These are phyloP conservation scores for Amphiura filiformis DNA, from an alignment of 35 echinoderm and acorn worm species.

Conservation along the genomic window DNA sequence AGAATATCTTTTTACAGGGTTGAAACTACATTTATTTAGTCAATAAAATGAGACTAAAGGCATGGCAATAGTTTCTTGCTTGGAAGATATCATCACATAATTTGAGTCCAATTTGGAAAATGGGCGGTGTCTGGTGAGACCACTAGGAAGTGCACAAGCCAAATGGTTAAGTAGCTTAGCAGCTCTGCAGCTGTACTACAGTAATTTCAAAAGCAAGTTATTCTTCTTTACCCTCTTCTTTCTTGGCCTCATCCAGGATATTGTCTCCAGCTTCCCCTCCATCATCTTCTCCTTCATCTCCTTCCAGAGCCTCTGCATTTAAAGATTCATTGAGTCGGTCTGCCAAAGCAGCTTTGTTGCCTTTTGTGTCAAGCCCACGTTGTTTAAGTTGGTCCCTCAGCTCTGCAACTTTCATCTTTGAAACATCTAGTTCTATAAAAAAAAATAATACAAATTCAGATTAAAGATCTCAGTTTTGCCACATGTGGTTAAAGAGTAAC, in stretches of 20 bases:
- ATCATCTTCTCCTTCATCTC: slow-evolving; percentile 42
- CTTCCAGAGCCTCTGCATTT: slow-evolving; percentile 34
- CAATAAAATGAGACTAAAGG: too few relatives aligned
- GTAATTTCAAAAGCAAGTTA: slow-evolving; percentile 1
- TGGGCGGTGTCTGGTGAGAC: too few relatives aligned
- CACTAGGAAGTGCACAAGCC: too few relatives aligned
- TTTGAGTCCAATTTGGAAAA: too few relatives aligned
- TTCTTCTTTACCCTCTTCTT: slow-evolving; percentile 1
- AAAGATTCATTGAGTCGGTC: slow-evolving; percentile 66
- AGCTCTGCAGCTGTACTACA: too few relatives aligned
- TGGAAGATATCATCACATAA: too few relatives aligned
- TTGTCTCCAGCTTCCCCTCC: slow-evolving; percentile 13
- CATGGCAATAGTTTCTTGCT: too few relatives aligned
- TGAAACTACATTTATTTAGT: too few relatives aligned
- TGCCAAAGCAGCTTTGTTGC: slow-evolving; percentile 77
- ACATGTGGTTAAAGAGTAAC: too few relatives aligned
- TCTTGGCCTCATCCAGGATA: slow-evolving; percentile 9
- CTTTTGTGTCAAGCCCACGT: slow-evolving; percentile 93
- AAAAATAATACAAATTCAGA: neutral
- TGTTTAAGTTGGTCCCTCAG: slow-evolving; percentile 62
- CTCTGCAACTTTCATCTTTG: slow-evolving; percentile 95
- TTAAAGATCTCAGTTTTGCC: too few relatives aligned
- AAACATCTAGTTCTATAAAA: slow-evolving; percentile 39
- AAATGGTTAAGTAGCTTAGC: too few relatives aligned
- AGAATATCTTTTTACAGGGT: too few relatives aligned